phyloP scores from a whole-genome alignment of 2,113 vertebrate genomes.

The Mustela lutreola region DNA sequence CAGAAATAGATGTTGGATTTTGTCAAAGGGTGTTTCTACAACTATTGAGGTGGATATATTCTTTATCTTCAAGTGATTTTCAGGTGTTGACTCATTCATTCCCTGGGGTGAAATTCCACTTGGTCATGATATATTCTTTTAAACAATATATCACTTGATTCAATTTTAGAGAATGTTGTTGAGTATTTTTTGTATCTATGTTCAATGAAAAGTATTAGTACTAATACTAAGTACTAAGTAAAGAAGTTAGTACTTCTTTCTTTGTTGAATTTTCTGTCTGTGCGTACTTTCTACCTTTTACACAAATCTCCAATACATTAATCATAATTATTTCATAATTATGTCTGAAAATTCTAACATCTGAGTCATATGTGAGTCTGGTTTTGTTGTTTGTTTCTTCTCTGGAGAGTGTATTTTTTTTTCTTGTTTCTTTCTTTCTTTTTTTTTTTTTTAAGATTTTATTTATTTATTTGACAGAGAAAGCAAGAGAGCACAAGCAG shows the following conservation, averaged over 20 bases:
- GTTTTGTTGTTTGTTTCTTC: not conserved
- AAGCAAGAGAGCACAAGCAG: too few relatives aligned
- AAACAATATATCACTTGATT: not conserved
- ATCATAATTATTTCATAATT: conserved; percentile 4
- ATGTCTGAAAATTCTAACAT: conserved; percentile 11
- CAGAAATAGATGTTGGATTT: not conserved
- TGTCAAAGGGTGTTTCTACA: not conserved
- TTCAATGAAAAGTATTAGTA: not conserved
- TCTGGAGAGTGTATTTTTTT: not conserved
- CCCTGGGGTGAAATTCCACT: not conserved
- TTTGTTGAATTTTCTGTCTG: not conserved
- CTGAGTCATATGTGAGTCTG: not conserved
- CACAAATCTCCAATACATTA: not conserved
- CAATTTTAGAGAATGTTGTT: not conserved
- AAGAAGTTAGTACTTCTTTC: not conserved
- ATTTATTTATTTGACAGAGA: too few relatives aligned
- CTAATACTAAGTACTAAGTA: not conserved
- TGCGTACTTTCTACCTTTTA: not conserved
- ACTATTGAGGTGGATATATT: not conserved
- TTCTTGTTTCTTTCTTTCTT: too few relatives aligned
- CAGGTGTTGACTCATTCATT: not conserved
- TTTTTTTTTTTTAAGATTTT: too few relatives aligned
- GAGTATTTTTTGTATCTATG: not conserved
- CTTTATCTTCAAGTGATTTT: not conserved
- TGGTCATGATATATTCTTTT: not conserved